Evolutionary conservation across 1,140 invertebrate species (phyloP).

Genomic region (Anastrepha obliqua): DNA sequence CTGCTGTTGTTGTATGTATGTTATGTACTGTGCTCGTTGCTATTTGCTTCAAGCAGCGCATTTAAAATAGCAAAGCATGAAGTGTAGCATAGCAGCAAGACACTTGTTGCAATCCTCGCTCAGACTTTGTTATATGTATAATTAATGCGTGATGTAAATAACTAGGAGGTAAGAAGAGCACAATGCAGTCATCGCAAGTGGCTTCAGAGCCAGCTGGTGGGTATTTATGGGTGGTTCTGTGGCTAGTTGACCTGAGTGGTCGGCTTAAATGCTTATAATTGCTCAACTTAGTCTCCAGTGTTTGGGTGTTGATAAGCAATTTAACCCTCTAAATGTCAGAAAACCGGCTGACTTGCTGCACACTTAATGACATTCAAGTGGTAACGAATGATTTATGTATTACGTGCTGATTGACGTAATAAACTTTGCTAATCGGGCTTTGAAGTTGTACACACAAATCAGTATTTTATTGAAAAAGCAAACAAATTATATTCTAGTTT

Average conservation of each 20-base stretch:
- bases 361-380: background rate
- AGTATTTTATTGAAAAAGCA: too few relatives aligned
- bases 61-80: background rate
- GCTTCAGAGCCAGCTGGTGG: too few relatives aligned
- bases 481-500: too few relatives aligned
- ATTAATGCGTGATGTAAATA: background rate
- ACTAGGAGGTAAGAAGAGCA: background rate
- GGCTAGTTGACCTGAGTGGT: background rate
- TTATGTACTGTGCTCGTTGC: background rate
- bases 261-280: background rate
- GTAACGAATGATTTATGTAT: background rate
- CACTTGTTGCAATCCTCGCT: background rate
- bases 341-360: background rate
- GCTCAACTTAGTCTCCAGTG: background rate
- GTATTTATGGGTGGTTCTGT: background rate
- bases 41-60: background rate
- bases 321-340: background rate
- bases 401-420: background rate
- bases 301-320: background rate
- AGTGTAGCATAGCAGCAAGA: background rate
- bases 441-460: too few relatives aligned
- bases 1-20: background rate
- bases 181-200: too few relatives aligned
- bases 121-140: background rate
- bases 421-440: background rate